Conservation (phyloP, 2,888 invertebrate species). For the Dolomedes plantarius region DNA sequence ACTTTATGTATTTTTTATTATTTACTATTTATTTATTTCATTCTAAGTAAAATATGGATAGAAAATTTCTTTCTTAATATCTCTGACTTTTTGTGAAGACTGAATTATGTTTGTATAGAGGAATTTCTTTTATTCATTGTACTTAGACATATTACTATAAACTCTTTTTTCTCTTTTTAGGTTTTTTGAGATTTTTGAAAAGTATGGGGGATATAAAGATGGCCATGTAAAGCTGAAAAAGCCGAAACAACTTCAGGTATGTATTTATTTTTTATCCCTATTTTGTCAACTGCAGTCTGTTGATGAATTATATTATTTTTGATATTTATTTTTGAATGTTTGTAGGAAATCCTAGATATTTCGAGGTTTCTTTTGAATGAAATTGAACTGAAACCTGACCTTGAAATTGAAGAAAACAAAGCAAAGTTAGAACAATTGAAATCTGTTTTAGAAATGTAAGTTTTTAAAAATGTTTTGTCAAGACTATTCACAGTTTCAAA, state of each 20-base stretch:
- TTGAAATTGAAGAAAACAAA: constrained; percentile 96
- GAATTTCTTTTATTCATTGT: no score
- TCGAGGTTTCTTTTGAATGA: constrained; percentile 92
- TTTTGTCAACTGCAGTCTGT: no score
- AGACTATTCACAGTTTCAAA: no score
- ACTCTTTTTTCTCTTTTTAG: constrained; percentile 79
- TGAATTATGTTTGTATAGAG: no score
- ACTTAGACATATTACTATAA: no score
- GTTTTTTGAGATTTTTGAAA: constrained; percentile 98
- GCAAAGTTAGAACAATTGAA: constrained; percentile 98
- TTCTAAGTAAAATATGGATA: no score
- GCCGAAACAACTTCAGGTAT: constrained; percentile 91
- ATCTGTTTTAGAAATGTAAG: constrained; percentile 98
- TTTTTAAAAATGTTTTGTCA: no score
- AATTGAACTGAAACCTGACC: constrained; percentile 84
- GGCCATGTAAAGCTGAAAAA: constrained; percentile 98
- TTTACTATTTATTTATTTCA: no score
- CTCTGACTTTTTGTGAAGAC: no score
- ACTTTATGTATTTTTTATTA: no score
- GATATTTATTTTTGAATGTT: constrained; percentile 14
- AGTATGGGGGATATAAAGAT: constrained; percentile 95
- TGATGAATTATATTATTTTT: background rate
- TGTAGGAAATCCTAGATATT: constrained; percentile 93
- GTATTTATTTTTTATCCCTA: background rate
- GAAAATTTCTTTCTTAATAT: no score